Base-by-base conservation (phyloP, 23 tunicate genomes). In the Oikopleura albicans region DNA sequence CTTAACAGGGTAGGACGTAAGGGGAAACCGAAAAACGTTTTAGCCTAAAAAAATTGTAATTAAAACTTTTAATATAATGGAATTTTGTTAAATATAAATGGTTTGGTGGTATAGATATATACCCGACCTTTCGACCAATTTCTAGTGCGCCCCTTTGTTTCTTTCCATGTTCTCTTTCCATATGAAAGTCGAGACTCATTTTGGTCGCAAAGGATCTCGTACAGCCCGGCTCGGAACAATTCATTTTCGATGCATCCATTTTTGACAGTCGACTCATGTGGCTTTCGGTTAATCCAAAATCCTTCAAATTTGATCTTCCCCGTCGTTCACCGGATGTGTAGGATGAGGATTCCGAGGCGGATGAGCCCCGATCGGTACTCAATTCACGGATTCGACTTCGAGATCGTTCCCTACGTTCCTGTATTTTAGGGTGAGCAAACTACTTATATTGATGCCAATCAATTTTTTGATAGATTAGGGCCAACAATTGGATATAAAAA, bases 311-410 rank as follows among this genome's bases (percentile, higher is more conserved):
- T 12, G 33, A 2, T 71, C 79, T 27, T 71, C 79, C 79, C 4
- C 79, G 4, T 29, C 79, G 27, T 71, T 71, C 79, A 22, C 79
- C 37, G 27, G 79, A 34, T 71, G 12, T 49, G 63, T 8, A 49
- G 22, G 63, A 49, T 49, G 63, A 49, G 63, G 16, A 8, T 49
- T 12, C 22, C 22, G 22, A 49, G 16, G 63, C 22, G 63, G 63
- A 8, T 49, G 12, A 12, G 63, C 63, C 22, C 22, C 63, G 63
- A 49, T 49, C 63, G 12, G 33, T 29, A 4, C 79, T 71, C 37
- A 71, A 71, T 71, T 71, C 79, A 22, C 79, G 28, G 37, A 71
- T 71, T 71, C 79, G 28, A 29, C 79, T 71, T 71, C 79, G 28
- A 34, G 79, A 71, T 71, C 79, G 28, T 71, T 71, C 79, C 31